phyloP scores from a whole-genome alignment of 2,888 invertebrate genomes.

The Lasioglossum pauxillum region DNA sequence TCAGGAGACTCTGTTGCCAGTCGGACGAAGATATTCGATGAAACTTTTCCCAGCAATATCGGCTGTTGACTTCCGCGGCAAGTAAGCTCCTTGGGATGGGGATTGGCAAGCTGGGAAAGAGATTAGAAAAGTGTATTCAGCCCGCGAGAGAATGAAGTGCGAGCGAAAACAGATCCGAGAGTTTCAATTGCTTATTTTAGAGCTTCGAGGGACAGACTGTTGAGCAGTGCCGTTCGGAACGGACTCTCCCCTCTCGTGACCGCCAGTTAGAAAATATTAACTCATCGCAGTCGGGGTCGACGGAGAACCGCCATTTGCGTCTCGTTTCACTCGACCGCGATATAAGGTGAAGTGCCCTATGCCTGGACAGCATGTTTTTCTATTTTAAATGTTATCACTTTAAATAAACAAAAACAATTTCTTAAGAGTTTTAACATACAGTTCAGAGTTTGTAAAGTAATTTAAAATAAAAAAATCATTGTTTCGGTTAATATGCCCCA shows the following conservation, averaged over 20 bases:
- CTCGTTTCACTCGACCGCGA: background rate
- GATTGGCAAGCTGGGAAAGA: constrained; percentile 28
- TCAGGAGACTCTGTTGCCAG: constrained; percentile 1
- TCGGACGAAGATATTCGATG: constrained; percentile 17
- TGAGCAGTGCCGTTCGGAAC: background rate
- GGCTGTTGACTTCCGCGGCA: constrained; percentile 31
- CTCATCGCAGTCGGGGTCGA: background rate
- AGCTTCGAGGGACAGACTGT: background rate
- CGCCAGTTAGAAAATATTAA: background rate
- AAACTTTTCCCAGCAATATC: constrained; percentile 28
- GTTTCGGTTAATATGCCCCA: too few relatives aligned
- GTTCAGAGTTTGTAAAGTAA: too few relatives aligned
- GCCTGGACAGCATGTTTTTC: too few relatives aligned
- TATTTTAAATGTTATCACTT: too few relatives aligned
- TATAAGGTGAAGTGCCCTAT: too few relatives aligned
- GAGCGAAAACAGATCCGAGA: constrained; percentile 19
- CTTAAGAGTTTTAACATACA: too few relatives aligned
- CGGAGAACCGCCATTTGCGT: background rate
- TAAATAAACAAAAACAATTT: too few relatives aligned
- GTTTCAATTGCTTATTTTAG: constrained; percentile 27
- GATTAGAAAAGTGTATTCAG: constrained; percentile 43
- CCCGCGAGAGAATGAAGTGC: constrained; percentile 21
- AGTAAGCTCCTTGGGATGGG: constrained; percentile 14
- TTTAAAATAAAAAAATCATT: too few relatives aligned
- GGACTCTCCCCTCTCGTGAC: background rate